Evolutionary conservation across 2,888 invertebrate species (phyloP), one percentile per base, ranked within the genome.

Genomic region (Tryphoninae sp.): DNA sequence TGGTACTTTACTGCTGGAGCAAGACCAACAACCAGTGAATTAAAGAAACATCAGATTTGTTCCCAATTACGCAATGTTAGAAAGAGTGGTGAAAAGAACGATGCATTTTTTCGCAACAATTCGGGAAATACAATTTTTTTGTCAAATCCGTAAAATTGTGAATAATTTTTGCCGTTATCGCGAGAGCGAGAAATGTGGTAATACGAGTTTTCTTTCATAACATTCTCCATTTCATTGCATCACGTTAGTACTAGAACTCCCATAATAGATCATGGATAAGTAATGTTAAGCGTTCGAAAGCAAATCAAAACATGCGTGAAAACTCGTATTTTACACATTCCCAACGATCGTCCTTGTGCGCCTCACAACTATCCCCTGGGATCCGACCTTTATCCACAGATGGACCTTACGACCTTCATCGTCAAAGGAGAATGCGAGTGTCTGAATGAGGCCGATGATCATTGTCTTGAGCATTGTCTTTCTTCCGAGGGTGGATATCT

Each of bases 401-500:
- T 98, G 96, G 98, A 99, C 92, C 93, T 99, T 75, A 93, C 92
- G 53, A 95, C 96, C 58, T 97, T 98, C 89, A 96, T 99, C 82
- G 94, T 95, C 84, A 98, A 98, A 93, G 94, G 94, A 83, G 96
- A 97, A 88, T 98, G 98, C 92, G 99, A 99, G 92, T 99, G 98
- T 92, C 93, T 99, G 82, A 99, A 99, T 92, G 98, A 98, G 92
- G 95, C 97, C 4, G 98, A 99, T 92, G 97, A 98, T 80, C 98
- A 99, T 92, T 96, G 96, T 9, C 93, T 99, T 86, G 92, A 93
- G 8, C 95, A 97, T 88, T 95, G 95, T 81, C 92, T 97, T 26
- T 94, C 94, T 53, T 92, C 95, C 59, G 94, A 93, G 4, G 95
- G 94, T 2, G 95, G 95, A 13, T 96, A 94, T 89, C 93, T 97